These are phyloP conservation scores for Chrysocyon brachyurus DNA, from an alignment of 2,797 vertebrate species.

Conservation along the genomic window DNA sequence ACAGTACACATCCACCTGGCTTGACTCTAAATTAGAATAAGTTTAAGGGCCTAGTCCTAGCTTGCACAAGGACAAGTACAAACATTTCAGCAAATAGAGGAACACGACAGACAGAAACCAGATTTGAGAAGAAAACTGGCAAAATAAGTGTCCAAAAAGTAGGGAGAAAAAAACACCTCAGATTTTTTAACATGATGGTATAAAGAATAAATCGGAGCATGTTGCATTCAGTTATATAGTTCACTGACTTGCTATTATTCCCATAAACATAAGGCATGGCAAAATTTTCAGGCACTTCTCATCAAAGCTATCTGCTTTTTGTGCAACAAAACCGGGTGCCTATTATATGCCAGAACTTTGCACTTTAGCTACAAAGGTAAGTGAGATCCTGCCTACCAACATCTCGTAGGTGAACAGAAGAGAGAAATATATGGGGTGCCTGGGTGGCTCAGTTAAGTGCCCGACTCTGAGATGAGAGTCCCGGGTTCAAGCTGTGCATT, in stretches of 20 bases:
- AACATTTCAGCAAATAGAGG: not conserved
- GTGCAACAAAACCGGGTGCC: not conserved
- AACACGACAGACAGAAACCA: not conserved
- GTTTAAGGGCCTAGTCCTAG: not conserved
- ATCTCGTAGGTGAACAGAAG: not conserved
- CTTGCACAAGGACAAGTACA: not conserved
- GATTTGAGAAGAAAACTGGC: not conserved
- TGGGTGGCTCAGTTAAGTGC: not conserved
- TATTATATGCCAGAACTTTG: not conserved
- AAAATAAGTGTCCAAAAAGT: not conserved
- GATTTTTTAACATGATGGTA: not conserved
- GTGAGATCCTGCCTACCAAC: not conserved
- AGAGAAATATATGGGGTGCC: not conserved
- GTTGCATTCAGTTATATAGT: not conserved
- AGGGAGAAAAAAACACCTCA: no score
- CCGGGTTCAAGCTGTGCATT: not conserved
- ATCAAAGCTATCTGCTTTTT: not conserved
- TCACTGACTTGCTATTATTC: not conserved
- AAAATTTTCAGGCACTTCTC: constrained; percentile 27
- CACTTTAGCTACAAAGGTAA: not conserved
- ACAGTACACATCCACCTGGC: not conserved
- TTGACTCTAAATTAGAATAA: not conserved
- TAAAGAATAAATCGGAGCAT: not conserved
- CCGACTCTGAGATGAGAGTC: not conserved
- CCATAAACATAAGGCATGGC: not conserved